phyloP scores from a whole-genome alignment of 2,888 invertebrate species.

The Folsomia candida region DNA sequence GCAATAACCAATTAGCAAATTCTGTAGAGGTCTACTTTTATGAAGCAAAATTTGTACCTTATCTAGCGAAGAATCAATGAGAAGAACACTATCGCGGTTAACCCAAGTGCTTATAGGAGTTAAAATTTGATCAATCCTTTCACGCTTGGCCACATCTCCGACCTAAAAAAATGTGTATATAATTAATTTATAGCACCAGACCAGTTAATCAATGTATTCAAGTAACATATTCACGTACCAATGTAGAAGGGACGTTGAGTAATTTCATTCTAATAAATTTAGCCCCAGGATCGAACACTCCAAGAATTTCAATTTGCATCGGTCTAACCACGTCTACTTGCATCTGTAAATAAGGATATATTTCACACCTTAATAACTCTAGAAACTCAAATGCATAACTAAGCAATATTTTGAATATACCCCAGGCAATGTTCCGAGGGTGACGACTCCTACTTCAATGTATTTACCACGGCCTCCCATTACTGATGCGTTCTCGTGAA shows the following conservation, averaged over 20 bases:
- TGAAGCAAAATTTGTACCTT: conserved; percentile 60
- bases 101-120: conserved; percentile 78
- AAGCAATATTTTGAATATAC: too few species aligned
- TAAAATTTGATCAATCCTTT: conserved; percentile 65
- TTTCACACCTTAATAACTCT: too few species aligned
- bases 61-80: conserved; percentile 81
- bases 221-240: too few species aligned
- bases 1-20: not conserved
- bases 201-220: not conserved
- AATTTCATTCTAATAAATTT: conserved; percentile 74
- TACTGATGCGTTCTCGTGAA: conserved; percentile 71
- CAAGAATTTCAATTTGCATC: conserved; percentile 84
- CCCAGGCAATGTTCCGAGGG: conserved; percentile 66
- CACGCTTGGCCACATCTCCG: conserved; percentile 62
- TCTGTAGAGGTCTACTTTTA: not conserved
- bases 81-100: conserved; percentile 69
- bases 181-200: not conserved
- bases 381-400: too few species aligned
- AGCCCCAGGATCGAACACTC: conserved; percentile 72
- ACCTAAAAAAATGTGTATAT: not conserved
- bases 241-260: conserved; percentile 64
- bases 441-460: conserved; percentile 79
- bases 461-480: conserved; percentile 71
- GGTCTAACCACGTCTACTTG: too few species aligned
- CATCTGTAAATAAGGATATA: too few species aligned